Evolutionary conservation across 2,113 vertebrate species (phyloP).

Genomic region (Scolopax mira): DNA sequence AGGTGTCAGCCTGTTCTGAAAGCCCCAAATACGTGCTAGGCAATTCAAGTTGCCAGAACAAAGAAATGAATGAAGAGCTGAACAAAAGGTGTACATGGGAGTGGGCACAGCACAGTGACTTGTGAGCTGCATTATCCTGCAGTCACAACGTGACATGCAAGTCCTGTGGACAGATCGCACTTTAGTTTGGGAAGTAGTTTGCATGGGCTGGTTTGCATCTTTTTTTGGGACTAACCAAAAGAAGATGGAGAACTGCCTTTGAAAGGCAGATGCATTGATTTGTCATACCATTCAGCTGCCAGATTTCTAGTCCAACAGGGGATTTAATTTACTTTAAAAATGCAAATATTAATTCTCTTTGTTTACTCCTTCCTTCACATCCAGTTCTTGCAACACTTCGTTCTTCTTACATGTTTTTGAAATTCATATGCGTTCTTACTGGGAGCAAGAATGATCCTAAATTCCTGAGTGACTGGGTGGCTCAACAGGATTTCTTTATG

Average conservation of each 20-base stretch:
- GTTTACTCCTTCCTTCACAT: not conserved
- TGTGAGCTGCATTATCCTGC: not conserved
- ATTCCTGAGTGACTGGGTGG: constrained; percentile 33
- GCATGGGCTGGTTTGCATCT: not conserved
- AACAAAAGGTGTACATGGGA: not conserved
- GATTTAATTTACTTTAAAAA: not conserved
- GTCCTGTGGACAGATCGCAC: not conserved
- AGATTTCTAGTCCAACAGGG: not conserved
- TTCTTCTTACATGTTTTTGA: not conserved
- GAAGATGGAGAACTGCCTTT: not conserved
- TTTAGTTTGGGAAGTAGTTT: not conserved
- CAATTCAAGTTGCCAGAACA: not conserved
- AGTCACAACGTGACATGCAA: not conserved
- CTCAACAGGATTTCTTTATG: constrained; percentile 9
- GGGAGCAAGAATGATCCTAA: not conserved
- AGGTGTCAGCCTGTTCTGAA: not conserved
- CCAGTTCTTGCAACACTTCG: not conserved
- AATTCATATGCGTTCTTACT: not conserved
- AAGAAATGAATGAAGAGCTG: not conserved
- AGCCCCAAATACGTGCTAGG: not conserved
- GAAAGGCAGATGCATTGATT: not conserved
- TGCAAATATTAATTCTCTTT: not conserved
- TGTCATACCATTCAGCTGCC: not conserved
- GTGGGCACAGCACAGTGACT: not conserved
- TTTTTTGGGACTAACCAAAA: not conserved